phyloP scores from a whole-genome alignment of 1,140 invertebrate species.

The Orius laevigatus region DNA sequence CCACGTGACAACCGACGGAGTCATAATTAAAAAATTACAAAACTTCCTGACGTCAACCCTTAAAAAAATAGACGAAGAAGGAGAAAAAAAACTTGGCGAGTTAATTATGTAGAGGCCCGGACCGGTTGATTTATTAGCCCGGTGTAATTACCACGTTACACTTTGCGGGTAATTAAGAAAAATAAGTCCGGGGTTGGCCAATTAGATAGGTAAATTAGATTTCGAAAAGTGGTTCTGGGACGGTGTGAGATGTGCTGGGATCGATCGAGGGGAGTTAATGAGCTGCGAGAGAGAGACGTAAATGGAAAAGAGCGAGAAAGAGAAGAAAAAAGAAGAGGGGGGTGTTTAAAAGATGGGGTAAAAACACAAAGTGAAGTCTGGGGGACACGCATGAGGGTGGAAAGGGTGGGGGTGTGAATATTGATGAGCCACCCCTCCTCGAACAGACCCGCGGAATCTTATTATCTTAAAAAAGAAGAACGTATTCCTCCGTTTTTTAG shows the following conservation, averaged over 20 bases:
- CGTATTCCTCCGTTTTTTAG: background rate
- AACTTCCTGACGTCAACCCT: no score
- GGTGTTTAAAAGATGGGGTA: slow-evolving; percentile 2
- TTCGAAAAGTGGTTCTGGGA: slow-evolving; percentile 6
- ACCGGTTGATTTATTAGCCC: slow-evolving; percentile 5
- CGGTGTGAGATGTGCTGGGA: background rate
- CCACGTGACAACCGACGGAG: no score
- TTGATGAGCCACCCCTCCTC: slow-evolving; percentile 2
- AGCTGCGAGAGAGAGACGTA: background rate
- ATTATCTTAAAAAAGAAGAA: slow-evolving; percentile 3
- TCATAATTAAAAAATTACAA: no score
- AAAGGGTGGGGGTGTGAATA: slow-evolving; percentile 2
- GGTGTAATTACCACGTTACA: slow-evolving; percentile 8
- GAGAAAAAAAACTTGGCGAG: background rate
- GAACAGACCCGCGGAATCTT: slow-evolving; percentile 1
- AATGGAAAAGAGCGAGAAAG: background rate
- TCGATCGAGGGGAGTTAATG: slow-evolving; percentile 1
- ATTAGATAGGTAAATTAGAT: slow-evolving; percentile 10
- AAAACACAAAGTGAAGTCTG: background rate
- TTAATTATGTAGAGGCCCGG: slow-evolving; percentile 2
- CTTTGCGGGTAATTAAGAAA: slow-evolving; percentile 8
- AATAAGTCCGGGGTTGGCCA: slow-evolving; percentile 2
- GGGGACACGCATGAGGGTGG: background rate
- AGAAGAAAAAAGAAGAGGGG: background rate
- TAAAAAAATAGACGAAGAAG: background rate